Percentiles rank a stretch among this genome's conserved stretches.
phyloP scores from a whole-genome alignment of 2,113 vertebrate genomes.

The Dryoscopus gambensis region DNA sequence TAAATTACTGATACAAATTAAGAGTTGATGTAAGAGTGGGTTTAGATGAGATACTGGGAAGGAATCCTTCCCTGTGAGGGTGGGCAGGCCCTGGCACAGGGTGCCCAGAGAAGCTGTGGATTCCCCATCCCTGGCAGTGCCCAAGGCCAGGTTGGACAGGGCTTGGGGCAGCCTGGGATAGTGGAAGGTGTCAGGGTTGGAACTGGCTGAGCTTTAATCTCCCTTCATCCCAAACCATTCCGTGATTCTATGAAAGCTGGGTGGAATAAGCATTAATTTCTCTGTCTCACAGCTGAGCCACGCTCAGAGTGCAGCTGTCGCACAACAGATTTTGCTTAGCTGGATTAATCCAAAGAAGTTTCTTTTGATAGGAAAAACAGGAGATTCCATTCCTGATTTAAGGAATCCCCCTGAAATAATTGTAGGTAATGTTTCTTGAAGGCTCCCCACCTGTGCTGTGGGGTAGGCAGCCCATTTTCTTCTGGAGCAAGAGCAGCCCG shows the following conservation, averaged over 20 bases:
- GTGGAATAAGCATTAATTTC: not conserved
- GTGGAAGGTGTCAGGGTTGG: not conserved
- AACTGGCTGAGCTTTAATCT: not conserved
- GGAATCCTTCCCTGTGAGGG: not conserved
- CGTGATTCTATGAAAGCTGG: not conserved
- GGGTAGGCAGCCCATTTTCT: not conserved
- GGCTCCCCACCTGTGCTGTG: rapidly evolving
- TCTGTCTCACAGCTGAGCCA: not conserved
- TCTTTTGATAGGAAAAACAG: not conserved
- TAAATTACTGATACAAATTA: not conserved
- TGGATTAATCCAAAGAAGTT: not conserved
- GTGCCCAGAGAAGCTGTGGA: not conserved
- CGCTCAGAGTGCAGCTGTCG: not conserved
- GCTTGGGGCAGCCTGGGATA: rapidly evolving
- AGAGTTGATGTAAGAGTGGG: not conserved
- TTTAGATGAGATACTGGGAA: not conserved
- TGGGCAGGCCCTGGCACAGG: not conserved
- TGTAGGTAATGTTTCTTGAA: too few species aligned
- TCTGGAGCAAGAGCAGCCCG: too few species aligned
- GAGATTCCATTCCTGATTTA: not conserved
- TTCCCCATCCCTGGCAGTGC: not conserved
- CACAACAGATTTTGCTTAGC: not conserved
- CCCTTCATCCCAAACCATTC: not conserved
- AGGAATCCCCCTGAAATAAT: not conserved
- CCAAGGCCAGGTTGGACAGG: not conserved